Base-by-base conservation (phyloP, 2,797 vertebrate species). In the Staurois parvus region DNA sequence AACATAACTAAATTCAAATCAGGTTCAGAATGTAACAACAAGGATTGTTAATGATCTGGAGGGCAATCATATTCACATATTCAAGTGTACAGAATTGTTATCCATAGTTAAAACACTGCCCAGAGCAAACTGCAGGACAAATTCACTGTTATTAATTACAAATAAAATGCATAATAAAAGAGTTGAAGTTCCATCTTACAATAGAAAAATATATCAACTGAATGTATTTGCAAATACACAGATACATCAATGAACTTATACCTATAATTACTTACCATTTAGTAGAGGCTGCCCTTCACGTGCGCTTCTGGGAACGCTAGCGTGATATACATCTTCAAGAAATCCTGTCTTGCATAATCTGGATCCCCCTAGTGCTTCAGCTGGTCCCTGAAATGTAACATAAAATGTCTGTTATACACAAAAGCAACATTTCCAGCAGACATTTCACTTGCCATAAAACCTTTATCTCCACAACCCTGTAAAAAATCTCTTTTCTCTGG, bases 301-400 rank as follows among this genome's bases (percentile, higher is more conserved):
- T 68, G 96, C 87, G 90, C 94, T 95, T 30, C 97, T 79, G 81
- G 94, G 92, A 77, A 99, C 91, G 85, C 81, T 62, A 90, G 93
- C 96, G 83, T 93, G 95, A 94, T 98, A 97, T 87, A 95, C 94
- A 88, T 97, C 97, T 95, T 99, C 95, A 89, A 96, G 95, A 95
- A 99, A 99, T 93, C 97, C 97, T 89, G 96, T 96, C 92, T 92
- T 96, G 96, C 97, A 99, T 91, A 95, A 93, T 87, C 92, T 90
- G 90, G 94, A 93, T 92, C 95, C 96, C 92, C 94, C 93, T 90
- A 93, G 94, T 93, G 96, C 95, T 93, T 96, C 94, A 91, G 95
- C 94, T 45, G 95, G 94, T 87, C 95, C 95, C 97, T 98, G 95
- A 90, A 94, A 92, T 37, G 90, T 77, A 92, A 93, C 90, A 91